phyloP scores from a whole-genome alignment of 2,113 vertebrate genomes.

The Porphyrio hochstetteri region DNA sequence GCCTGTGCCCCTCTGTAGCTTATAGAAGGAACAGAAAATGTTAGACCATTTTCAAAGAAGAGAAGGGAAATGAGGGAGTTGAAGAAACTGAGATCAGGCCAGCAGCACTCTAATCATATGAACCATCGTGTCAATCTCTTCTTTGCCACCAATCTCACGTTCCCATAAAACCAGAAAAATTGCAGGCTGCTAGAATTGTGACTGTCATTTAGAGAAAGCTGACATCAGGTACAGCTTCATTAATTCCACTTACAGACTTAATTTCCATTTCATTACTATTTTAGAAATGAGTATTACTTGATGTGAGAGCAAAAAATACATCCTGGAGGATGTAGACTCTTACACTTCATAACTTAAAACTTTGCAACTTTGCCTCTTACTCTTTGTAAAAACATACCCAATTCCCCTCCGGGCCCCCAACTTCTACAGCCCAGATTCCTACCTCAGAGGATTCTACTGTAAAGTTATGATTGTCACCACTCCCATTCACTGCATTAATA shows the following conservation, averaged over 20 bases:
- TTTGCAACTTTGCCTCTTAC: not conserved
- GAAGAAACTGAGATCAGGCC: not conserved
- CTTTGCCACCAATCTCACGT: not conserved
- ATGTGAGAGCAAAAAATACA: not conserved
- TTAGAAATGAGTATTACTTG: not conserved
- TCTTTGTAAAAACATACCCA: not conserved
- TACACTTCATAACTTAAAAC: not conserved
- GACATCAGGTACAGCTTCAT: not conserved
- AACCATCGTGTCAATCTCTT: not conserved
- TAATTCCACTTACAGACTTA: constrained; percentile 30
- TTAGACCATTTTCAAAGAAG: not conserved
- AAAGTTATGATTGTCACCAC: not conserved
- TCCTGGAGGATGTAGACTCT: not conserved
- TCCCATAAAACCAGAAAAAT: not conserved
- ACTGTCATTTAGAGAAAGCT: not conserved
- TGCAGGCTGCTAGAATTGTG: not conserved
- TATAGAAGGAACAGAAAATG: not conserved
- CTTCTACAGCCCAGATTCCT: not conserved
- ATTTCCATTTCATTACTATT: constrained; percentile 22
- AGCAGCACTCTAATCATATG: not conserved
- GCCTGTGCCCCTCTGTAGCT: not conserved
- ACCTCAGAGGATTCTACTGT: not conserved
- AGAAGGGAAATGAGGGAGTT: not conserved
- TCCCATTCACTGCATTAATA: not conserved
- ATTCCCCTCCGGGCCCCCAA: not conserved